Conservation (phyloP, 2,797 vertebrate genomes). For the Okamejei kenojei region DNA sequence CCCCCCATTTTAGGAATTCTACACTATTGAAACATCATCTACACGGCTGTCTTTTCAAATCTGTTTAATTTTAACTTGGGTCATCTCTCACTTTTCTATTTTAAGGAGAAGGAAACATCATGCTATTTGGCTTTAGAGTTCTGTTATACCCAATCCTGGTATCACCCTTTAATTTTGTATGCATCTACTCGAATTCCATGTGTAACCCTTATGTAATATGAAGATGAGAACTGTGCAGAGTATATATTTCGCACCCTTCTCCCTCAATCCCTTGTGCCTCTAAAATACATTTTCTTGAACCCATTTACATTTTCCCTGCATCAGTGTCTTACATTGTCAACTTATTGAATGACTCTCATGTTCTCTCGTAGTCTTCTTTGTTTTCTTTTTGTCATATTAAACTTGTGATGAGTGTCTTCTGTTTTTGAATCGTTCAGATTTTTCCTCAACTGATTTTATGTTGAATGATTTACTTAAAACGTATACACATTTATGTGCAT, state of each 20-base stretch:
- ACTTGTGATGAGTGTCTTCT: background rate
- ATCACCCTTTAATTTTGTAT: background rate
- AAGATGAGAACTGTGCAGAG: background rate
- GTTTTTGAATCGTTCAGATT: background rate
- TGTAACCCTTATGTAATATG: background rate
- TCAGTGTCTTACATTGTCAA: background rate
- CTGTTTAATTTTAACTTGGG: background rate
- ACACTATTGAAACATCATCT: background rate
- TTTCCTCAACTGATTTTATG: background rate
- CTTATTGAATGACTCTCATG: background rate
- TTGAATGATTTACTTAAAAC: background rate
- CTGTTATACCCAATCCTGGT: background rate
- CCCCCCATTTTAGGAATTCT: background rate
- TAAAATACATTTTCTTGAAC: background rate
- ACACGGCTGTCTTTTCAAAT: background rate
- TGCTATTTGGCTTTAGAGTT: background rate
- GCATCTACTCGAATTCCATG: background rate
- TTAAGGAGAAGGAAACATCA: background rate
- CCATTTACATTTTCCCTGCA: background rate
- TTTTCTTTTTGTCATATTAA: background rate
- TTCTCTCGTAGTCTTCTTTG: background rate
- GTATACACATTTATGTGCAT: background rate
- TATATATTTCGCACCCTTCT: background rate
- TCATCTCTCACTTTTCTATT: background rate
- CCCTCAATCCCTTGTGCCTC: background rate